These are phyloP conservation scores for Tupaia tana DNA, from an alignment of 2,113 vertebrate species.

Conservation along the genomic window DNA sequence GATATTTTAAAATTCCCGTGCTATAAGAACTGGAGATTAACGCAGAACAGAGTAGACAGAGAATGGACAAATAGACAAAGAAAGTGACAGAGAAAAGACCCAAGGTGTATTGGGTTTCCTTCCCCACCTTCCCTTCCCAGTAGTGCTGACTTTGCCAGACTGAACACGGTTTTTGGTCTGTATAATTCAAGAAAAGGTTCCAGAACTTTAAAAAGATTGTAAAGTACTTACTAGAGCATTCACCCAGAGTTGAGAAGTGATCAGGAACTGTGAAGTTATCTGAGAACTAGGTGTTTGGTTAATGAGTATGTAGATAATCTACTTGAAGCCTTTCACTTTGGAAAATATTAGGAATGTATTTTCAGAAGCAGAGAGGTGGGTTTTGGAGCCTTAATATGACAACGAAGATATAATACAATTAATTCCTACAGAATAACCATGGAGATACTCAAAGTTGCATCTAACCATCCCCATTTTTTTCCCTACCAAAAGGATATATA, in stretches of 20 bases:
- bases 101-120: not conserved
- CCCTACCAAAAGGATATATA: not conserved
- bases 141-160: not conserved
- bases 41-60: not conserved
- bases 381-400: not conserved
- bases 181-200: not conserved
- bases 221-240: not conserved
- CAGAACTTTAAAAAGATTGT: not conserved
- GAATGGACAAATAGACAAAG: not conserved
- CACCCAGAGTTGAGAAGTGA: not conserved
- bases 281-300: not conserved
- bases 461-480: not conserved
- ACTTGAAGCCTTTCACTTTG: not conserved
- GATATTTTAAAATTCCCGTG: not conserved
- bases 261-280: not conserved
- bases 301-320: not conserved
- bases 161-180: not conserved
- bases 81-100: not conserved
- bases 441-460: not conserved
- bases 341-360: constrained; percentile 2
- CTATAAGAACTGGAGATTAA: not conserved
- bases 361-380: not conserved
- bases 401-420: constrained; percentile 35
- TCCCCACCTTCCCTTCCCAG: not conserved
- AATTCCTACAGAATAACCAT: not conserved